A percentile compares a stretch with the other conserved stretches of the same genome.
Conservation (phyloP, 2,888 invertebrate genomes). For the Leucophora obtusa region DNA sequence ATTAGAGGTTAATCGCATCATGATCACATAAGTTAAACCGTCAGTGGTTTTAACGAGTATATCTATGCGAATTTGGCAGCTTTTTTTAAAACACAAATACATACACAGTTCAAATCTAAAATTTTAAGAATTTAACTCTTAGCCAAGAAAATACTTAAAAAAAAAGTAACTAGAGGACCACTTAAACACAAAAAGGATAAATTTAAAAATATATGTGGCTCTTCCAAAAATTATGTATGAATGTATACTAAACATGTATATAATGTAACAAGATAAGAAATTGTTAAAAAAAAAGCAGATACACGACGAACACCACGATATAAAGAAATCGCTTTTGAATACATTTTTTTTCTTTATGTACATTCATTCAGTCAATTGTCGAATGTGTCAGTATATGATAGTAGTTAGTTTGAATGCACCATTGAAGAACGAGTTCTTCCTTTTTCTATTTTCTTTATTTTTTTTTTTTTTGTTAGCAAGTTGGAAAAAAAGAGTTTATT, state of each 20-base stretch:
- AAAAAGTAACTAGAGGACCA: background rate
- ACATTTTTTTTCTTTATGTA: background rate
- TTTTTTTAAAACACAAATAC: background rate
- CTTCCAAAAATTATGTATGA: background rate
- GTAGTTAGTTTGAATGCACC: slow-evolving; percentile 42
- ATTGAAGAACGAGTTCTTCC: slow-evolving; percentile 18
- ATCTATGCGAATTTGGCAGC: background rate
- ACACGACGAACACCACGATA: background rate
- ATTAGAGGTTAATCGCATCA: too few relatives aligned
- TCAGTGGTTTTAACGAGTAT: too few relatives aligned
- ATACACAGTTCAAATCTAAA: background rate
- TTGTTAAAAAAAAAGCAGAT: background rate
- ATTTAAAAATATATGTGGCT: background rate
- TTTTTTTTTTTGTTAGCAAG: slow-evolving; percentile 29
- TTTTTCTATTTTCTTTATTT: slow-evolving; percentile 2
- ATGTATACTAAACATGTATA: background rate
- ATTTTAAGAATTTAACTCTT: background rate
- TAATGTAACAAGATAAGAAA: background rate
- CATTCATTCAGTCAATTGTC: slow-evolving; percentile 51
- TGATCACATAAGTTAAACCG: too few relatives aligned
- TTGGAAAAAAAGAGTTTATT: slow-evolving; percentile 37
- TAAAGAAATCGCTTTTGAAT: slow-evolving; percentile 29
- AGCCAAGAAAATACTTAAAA: background rate
- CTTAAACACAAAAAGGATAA: background rate
- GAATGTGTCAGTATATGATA: slow-evolving; percentile 48